Base-by-base conservation (phyloP, 2,113 vertebrate species). In the Grantiella picta region DNA sequence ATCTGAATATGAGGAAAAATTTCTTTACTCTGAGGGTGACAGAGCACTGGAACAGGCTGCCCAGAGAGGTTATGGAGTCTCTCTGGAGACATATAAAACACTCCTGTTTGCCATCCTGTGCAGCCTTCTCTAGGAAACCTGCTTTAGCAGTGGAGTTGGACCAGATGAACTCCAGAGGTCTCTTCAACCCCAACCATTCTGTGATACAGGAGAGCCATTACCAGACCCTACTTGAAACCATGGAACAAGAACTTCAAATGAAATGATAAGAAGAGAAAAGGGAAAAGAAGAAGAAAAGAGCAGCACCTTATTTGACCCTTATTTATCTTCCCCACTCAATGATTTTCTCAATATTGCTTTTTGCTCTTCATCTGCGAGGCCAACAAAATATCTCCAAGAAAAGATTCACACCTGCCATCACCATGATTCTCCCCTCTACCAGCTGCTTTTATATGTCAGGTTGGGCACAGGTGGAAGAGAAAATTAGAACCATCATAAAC, bases 31-130 rank as follows among this genome's bases (percentile, higher is more conserved):
- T 25, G n/a, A n/a, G 20, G 4, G 2, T 68, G 12, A n/a, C 38
- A 53, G 44, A 28, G 15, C 23, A 59, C 18, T 81, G 53, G 33
- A 82, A 82, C 38, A 73, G 53, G 9, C 11, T 68, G 38, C 20
- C 9, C 53, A 40, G 20, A 53, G 24, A 60, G 9, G 7, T 12
- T 68, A 11, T 53, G 14, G 53, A 60, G 13, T 45, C 13, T 68
- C 13, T 12, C 21, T 69, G 25, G 38, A 68, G 17, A 68, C 13
- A 15, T 27, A 47, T 35, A 22, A 68, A 68, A 56, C 11, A 3
- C 9, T 45, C 31, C 33, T 65, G 22, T 18, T 24, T 9, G 9
- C 33, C 31, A 2, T 12, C 0, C 0, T 38, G 19, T 21, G 61
- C n/a, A 60, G 53, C 24, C 47, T 68, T 17, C 28, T 68, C 14